These are phyloP conservation scores for Bombyx mori DNA, from an alignment of 1,140 invertebrate genomes.

Conservation along the genomic window ASM3026992v2 NC_085117.1:11239001-11239500, in stretches of 20 bases:
- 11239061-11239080: slow-evolving; percentile 90
- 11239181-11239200: slow-evolving; percentile 4
- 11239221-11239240: slow-evolving; percentile 14
- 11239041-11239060: slow-evolving; percentile 73
- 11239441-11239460: too few species aligned
- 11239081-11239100: slow-evolving; percentile 59
- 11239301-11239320: slow-evolving; percentile 35
- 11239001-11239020: slow-evolving; percentile 97
- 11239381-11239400: slow-evolving; percentile 46
- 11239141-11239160: slow-evolving; percentile 34
- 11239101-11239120: slow-evolving; percentile 53
- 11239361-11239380: slow-evolving; percentile 40
- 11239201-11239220: neutral
- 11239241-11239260: slow-evolving; percentile 54
- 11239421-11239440: too few species aligned
- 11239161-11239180: slow-evolving; percentile 20
- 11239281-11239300: slow-evolving; percentile 37
- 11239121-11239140: slow-evolving; percentile 59
- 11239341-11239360: slow-evolving; percentile 30
- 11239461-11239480: too few species aligned
- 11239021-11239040: slow-evolving; percentile 95
- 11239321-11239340: slow-evolving; percentile 34
- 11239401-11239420: slow-evolving; percentile 29
- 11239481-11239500: too few species aligned
- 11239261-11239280: slow-evolving; percentile 31